Evolutionary conservation across 2,113 vertebrate species (phyloP).

Genomic region (Raja brachyura): DNA sequence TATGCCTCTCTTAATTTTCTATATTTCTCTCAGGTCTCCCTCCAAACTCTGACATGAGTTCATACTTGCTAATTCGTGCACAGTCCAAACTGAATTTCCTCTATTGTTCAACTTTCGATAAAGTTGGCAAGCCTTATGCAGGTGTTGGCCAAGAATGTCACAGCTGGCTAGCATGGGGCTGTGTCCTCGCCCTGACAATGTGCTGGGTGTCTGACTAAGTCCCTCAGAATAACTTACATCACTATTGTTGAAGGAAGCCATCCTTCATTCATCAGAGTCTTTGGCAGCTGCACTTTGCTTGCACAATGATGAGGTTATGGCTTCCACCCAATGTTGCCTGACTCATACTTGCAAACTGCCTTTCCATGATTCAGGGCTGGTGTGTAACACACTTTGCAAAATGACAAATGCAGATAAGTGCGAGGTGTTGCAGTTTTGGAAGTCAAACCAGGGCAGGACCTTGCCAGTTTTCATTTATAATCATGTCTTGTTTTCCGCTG

Average conservation of each 20-base stretch:
- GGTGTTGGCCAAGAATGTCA: not conserved
- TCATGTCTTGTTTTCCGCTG: no score
- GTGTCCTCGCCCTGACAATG: not conserved
- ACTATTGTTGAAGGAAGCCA: conserved; percentile 1
- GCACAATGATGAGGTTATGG: not conserved
- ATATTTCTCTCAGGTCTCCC: no score
- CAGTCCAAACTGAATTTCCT: not conserved
- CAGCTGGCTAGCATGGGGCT: not conserved
- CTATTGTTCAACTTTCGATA: not conserved
- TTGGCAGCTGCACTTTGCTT: not conserved
- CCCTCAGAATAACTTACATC: not conserved
- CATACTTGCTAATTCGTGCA: not conserved
- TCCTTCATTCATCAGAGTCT: not conserved
- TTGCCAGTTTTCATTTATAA: no score
- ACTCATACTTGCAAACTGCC: not conserved
- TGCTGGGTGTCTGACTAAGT: not conserved
- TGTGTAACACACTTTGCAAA: no score
- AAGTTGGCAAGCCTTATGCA: not conserved
- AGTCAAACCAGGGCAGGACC: no score
- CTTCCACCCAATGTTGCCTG: not conserved
- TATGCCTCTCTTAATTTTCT: no score
- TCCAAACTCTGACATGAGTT: not conserved
- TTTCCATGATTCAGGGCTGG: no score
- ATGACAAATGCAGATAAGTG: no score
- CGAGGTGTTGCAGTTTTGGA: no score